phyloP scores from a whole-genome alignment of 2,113 vertebrate genomes.

The Symphodus melops region DNA sequence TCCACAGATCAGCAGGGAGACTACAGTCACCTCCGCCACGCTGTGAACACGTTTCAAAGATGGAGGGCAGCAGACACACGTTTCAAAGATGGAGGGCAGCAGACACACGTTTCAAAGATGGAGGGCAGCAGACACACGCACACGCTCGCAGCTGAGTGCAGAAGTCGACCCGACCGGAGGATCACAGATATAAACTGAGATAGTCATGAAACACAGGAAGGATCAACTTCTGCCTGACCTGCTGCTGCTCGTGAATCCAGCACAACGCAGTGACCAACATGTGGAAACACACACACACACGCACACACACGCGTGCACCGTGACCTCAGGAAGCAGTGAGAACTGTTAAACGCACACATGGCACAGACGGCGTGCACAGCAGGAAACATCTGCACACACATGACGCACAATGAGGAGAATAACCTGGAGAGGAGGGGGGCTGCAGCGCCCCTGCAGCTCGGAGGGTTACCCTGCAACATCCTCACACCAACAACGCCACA shows the following conservation, averaged over 20 bases:
- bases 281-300: slow-evolving; percentile 24
- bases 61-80: slow-evolving; percentile 17
- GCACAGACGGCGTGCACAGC: slow-evolving; percentile 29
- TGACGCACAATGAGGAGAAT: slow-evolving; percentile 55
- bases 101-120: slow-evolving; percentile 20
- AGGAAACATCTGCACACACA: slow-evolving; percentile 59
- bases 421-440: slow-evolving; percentile 75
- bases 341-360: slow-evolving; percentile 3
- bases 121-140: slow-evolving; percentile 21
- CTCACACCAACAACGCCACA: slow-evolving; percentile 50
- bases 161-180: slow-evolving; percentile 55
- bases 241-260: slow-evolving; percentile 8
- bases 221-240: slow-evolving; percentile 56
- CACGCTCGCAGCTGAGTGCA: slow-evolving; percentile 38
- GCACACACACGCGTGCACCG: no score
- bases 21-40: no score
- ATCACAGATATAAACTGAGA: not conserved
- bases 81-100: slow-evolving; percentile 19
- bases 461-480: slow-evolving; percentile 66
- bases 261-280: slow-evolving; percentile 29
- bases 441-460: slow-evolving; percentile 60
- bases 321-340: no score
- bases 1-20: slow-evolving; percentile 1
- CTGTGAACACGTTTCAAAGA: not conserved
- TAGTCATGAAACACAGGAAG: not conserved